These are phyloP conservation scores for Crenichthys baileyi DNA, from an alignment of 2,797 vertebrate species.

Conservation along the genomic window DNA sequence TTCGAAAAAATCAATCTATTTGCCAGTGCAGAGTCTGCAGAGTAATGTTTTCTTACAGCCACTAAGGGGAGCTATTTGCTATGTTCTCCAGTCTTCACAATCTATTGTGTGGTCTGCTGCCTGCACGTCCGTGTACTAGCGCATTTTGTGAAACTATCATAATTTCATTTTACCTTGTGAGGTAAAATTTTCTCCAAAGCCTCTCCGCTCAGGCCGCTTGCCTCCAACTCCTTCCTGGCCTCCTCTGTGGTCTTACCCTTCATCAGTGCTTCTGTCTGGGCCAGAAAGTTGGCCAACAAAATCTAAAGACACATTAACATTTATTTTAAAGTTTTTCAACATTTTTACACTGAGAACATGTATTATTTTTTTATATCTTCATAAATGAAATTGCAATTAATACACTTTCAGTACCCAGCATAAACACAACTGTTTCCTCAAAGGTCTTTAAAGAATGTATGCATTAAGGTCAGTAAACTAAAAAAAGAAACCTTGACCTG, in stretches of 20 bases:
- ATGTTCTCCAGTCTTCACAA: not conserved
- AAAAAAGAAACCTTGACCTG: not conserved
- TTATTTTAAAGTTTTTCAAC: not conserved
- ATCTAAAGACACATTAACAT: conserved; percentile 80
- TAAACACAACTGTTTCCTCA: not conserved
- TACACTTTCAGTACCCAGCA: not conserved
- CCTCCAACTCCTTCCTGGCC: conserved; percentile 90
- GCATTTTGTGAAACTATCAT: not conserved
- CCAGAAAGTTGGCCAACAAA: conserved; percentile 94
- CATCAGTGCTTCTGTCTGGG: conserved; percentile 98
- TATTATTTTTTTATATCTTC: not conserved
- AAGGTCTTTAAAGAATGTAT: not conserved
- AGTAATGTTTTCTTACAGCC: conserved; percentile 15
- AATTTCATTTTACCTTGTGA: conserved; percentile 87
- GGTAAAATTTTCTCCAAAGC: conserved; percentile 91
- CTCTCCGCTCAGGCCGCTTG: conserved; percentile 84
- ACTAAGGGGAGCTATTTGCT: conserved; percentile 42
- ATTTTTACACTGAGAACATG: not conserved
- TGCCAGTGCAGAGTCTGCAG: not conserved
- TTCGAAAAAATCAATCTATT: not conserved
- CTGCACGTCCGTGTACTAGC: not conserved
- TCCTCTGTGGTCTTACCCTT: conserved; percentile 92
- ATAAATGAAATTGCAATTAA: not conserved
- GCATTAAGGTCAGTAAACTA: not conserved
- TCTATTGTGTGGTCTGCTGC: not conserved